These are phyloP conservation scores for Macropodus opercularis DNA, from an alignment of 2,797 vertebrate species.

Conservation along the genomic window DNA sequence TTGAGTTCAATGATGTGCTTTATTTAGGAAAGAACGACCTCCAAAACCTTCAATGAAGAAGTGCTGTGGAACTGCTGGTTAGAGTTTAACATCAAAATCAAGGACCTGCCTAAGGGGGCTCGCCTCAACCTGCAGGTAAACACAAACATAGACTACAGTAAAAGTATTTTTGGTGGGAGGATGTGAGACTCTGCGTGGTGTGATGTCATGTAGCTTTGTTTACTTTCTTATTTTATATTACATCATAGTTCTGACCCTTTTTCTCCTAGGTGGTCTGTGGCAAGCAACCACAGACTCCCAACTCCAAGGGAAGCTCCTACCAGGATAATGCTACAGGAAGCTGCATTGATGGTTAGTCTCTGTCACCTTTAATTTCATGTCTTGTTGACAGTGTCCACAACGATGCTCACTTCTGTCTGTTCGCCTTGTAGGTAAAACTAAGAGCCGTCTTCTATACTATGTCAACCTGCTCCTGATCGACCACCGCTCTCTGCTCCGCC, in stretches of 20 bases:
- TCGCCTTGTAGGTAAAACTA: conserved; percentile 74
- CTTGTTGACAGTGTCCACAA: not conserved
- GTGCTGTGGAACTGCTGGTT: conserved; percentile 97
- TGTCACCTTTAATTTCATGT: not conserved
- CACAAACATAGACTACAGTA: no score
- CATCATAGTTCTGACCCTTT: not conserved
- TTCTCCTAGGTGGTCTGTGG: conserved; percentile 87
- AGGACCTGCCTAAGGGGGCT: conserved; percentile 95
- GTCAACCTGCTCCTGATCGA: conserved; percentile 96
- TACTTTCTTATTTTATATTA: not conserved
- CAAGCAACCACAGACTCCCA: conserved; percentile 82
- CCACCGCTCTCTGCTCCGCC: conserved; percentile 94
- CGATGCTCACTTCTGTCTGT: not conserved
- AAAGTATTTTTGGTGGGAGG: no score
- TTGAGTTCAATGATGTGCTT: conserved; percentile 2
- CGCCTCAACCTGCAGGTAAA: conserved; percentile 93
- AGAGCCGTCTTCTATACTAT: conserved; percentile 94
- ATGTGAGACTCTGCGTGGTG: no score
- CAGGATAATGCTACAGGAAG: conserved; percentile 78
- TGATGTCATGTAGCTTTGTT: not conserved
- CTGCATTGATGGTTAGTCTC: conserved; percentile 77
- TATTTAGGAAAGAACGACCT: conserved; percentile 84
- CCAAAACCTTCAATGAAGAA: conserved; percentile 93
- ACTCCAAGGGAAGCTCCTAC: conserved; percentile 75
- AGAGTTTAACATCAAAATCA: conserved; percentile 95